Percentiles rank a stretch among this genome's conserved stretches.
These are phyloP conservation scores for Tillus elongatus DNA, from an alignment of 2,888 invertebrate species.

Conservation along the genomic window DNA sequence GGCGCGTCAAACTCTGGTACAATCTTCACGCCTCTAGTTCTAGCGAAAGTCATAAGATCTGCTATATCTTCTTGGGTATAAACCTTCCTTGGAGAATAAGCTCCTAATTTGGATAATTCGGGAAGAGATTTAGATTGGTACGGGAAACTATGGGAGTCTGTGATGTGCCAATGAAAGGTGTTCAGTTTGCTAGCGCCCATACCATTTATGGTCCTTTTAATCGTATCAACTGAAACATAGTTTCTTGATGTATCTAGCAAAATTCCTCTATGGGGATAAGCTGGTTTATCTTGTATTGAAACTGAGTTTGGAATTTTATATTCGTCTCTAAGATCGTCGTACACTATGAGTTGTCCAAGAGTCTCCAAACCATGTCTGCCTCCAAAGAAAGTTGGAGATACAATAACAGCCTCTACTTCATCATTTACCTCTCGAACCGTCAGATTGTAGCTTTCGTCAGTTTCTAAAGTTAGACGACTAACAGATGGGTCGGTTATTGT, in stretches of 20 bases:
- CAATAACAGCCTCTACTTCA: constrained; percentile 47
- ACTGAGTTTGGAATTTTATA: constrained; percentile 55
- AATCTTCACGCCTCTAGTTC: constrained; percentile 71
- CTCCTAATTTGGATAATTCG: constrained; percentile 63
- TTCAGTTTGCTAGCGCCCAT: constrained; percentile 89
- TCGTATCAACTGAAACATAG: constrained; percentile 62
- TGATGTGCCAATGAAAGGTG: constrained; percentile 91
- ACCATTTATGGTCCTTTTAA: constrained; percentile 71
- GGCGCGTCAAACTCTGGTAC: constrained; percentile 90
- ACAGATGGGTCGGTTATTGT: constrained; percentile 21
- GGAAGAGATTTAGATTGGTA: constrained; percentile 68
- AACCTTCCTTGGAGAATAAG: constrained; percentile 64
- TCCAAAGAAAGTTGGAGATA: constrained; percentile 56
- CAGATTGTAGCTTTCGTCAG: constrained; percentile 53
- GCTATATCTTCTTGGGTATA: constrained; percentile 50
- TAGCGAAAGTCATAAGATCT: constrained; percentile 58
- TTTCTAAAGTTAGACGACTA: constrained; percentile 42
- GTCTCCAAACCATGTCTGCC: constrained; percentile 60
- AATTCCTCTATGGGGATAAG: constrained; percentile 80
- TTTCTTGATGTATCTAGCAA: constrained; percentile 87
- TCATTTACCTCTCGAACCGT: constrained; percentile 39
- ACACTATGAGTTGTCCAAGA: constrained; percentile 56
- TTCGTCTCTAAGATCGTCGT: constrained; percentile 53
- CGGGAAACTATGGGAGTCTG: constrained; percentile 91
- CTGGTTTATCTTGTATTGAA: constrained; percentile 65